Evolutionary conservation across 1,140 invertebrate genomes (phyloP), one percentile per base, ranked within the genome.

Genomic region (Matsumurasca onukii): DNA sequence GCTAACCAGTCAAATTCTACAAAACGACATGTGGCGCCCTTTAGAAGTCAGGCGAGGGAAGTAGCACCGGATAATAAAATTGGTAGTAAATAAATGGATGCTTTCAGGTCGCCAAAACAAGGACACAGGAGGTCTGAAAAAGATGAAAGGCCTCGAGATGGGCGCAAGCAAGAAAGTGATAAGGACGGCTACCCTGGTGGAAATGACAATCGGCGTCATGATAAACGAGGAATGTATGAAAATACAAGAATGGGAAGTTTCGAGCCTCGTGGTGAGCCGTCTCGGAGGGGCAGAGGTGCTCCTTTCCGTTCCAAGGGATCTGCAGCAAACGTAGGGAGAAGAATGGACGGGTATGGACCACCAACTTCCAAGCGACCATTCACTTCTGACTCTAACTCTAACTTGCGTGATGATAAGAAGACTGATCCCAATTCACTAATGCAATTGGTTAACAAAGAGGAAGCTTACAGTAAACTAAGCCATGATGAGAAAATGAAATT

Each of bases 401-500:
- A 34, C n/a, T 2, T 62, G 25, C 22, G 34, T 24, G 45, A 69
- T 12, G 63, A 66, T 49, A 66, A 69, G 34, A 34, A 57, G 29
- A 2, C 24, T 34, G 69, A 70, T 20, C 31, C 27, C 9, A 49
- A 22, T 49, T 15, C 63, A 69, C 45, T 3, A 48, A 27, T 24
- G 22, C 20, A 17, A 48, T 20, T 27, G 22, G 13, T 48, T 2
- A 66, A 1, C 48, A 66, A 30, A 52, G 48, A 66, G 20, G 64
- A 52, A 29, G 48, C 45, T 1, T 2, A n/a, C 24, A 66, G 30
- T 22, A 66, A 78, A 69, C 69, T 74, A 3, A 79, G 82, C 51
- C 72, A 76, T 13, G 86, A 86, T 68, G 88, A 89, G 73, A 91
- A 90, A 75, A 86, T 84, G 9, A 89, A 89, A 65, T 81, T 86